Evolutionary conservation across 2,888 invertebrate genomes (phyloP), one percentile per base, ranked within the genome.

Genomic region (Trichogramma evanescens): DNA sequence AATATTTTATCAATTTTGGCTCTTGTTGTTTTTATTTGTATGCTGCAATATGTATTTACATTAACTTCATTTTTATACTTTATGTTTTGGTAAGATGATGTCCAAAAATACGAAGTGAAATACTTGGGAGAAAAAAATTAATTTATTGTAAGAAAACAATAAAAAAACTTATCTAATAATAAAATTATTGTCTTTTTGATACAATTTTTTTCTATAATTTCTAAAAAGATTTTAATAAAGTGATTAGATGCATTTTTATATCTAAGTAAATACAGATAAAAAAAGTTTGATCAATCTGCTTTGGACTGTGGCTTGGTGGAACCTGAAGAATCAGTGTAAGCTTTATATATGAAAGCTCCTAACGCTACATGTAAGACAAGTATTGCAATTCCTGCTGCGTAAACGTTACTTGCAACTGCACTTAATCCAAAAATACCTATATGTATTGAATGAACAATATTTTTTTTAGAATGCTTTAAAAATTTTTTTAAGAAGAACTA

Each of bases 261-360:
- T 42, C 40, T 54, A 55, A 56, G 44, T 54, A 56, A 50, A 58
- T 53, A 26, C 50, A 58, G 8, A 13, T 39, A 54, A 50, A 54
- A 54, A 50, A 7, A 1, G 26, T 26, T 8, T 4, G 7, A 39
- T 68, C 72, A 76, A 62, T 76, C 76, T 57, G 62, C 66, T 59
- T 76, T 76, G 4, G 69, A 50, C 52, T 65, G 64, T 44, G 64
- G 56, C 54, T 71, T 76, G 2, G 66, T 54, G 26, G 26, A 26
- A 26, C 26, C 26, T 45, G 69, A 68, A 43, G 70, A 59, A 41
- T 76, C 85, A 67, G 84, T 86, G 75, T 91, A 92, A 0, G 91
- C 91, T 70, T 83, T 84, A 73, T 86, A 89, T 70, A 93, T 89
- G 72, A 89, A 92, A 51, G 89, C 78, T 40, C 88, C 92, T 62